These are phyloP conservation scores for Lucinisca nassula DNA, from an alignment of 2,888 invertebrate species.

Conservation along the genomic window DNA sequence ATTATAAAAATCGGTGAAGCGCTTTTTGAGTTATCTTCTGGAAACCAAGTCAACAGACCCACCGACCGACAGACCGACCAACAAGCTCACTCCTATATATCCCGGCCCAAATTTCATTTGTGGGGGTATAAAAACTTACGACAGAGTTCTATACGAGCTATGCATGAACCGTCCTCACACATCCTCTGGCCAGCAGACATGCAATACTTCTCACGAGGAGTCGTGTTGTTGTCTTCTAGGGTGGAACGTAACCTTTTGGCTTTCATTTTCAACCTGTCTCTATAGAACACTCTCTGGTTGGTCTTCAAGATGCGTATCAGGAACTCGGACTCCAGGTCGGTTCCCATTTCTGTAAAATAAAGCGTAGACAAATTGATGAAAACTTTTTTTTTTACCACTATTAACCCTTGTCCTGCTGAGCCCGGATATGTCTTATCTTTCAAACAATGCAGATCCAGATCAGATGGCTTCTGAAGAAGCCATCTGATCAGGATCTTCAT, in stretches of 20 bases:
- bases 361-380: no score
- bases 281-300: neutral
- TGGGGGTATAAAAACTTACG: constrained; percentile 73
- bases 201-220: neutral
- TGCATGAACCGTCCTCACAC: constrained; percentile 79
- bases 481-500: neutral
- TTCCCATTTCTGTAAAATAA: constrained; percentile 2
- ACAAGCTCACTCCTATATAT: no score
- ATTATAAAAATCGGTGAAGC: no score
- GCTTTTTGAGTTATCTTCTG: no score
- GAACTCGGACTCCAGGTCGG: neutral
- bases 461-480: no score
- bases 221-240: neutral
- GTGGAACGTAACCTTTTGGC: neutral
- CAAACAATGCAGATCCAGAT: no score
- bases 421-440: no score
- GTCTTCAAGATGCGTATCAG: neutral
- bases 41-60: no score
- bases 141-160: constrained; percentile 76
- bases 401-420: no score
- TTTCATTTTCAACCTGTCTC: neutral
- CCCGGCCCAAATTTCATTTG: no score
- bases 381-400: no score
- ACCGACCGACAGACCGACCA: no score
- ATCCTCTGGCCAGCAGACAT: constrained; percentile 52